phyloP scores from a whole-genome alignment of 1,140 invertebrate species.

The Bombus picipes region DNA sequence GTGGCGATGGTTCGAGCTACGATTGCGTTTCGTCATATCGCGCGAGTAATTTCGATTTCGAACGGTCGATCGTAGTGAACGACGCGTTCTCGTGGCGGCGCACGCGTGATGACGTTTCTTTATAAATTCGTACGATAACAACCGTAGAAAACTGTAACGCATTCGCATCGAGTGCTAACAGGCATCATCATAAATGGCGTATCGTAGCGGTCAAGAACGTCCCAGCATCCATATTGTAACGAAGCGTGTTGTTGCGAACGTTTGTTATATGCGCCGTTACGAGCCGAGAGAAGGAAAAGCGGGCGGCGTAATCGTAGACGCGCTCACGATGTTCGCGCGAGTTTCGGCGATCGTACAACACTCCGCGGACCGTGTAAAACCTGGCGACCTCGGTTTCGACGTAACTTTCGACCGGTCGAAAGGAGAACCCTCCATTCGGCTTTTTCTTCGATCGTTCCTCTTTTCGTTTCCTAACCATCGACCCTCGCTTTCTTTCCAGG shows the following conservation, averaged over 20 bases:
- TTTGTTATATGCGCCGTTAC: background rate
- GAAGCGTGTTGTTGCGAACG: background rate
- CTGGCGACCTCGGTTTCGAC: constrained; percentile 44
- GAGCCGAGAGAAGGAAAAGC: too few relatives aligned
- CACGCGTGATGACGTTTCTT: background rate
- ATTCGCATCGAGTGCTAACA: background rate
- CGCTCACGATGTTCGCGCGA: constrained; percentile 11
- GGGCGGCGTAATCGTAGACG: constrained; percentile 24
- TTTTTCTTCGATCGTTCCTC: constrained; percentile 32
- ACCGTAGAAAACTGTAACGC: background rate
- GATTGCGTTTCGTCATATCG: background rate
- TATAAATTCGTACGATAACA: too few relatives aligned
- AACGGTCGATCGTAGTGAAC: background rate
- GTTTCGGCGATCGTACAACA: background rate
- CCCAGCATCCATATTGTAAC: constrained; percentile 30
- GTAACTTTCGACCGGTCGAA: constrained; percentile 51
- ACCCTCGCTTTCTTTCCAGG: constrained; percentile 5
- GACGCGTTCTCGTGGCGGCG: background rate
- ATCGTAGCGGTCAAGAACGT: background rate
- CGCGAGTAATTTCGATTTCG: constrained; percentile 12
- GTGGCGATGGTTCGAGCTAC: background rate
- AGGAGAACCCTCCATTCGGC: constrained; percentile 19
- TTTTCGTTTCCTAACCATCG: background rate
- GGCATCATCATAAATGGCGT: background rate
- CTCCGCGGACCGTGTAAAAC: constrained; percentile 28